phyloP scores from a whole-genome alignment of 2,888 invertebrate genomes.

The Candidula unifasciata region DNA sequence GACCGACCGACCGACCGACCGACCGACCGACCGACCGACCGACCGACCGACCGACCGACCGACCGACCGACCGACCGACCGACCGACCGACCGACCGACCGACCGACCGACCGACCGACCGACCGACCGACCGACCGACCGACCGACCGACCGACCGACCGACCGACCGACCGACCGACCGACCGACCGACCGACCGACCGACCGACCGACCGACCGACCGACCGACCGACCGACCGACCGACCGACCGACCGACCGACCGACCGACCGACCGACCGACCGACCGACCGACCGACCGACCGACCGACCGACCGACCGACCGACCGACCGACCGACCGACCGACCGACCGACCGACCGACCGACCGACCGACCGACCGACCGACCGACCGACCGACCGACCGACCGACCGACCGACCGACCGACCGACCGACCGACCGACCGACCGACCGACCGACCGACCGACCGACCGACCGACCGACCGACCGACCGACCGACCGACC shows the following conservation, averaged over 20 bases:
- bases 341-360: conserved; percentile 15
- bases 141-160: too few species aligned
- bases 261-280: conserved; percentile 15
- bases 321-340: conserved; percentile 15
- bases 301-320: conserved; percentile 15
- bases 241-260: too few species aligned
- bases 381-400: conserved; percentile 15
- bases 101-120: too few species aligned
- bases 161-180: too few species aligned
- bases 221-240: too few species aligned
- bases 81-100: not conserved
- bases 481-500: conserved; percentile 15
- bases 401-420: conserved; percentile 15
- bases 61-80: conserved; percentile 9
- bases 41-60: conserved; percentile 15
- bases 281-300: conserved; percentile 13
- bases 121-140: too few species aligned
- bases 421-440: conserved; percentile 15
- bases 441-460: conserved; percentile 15
- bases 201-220: too few species aligned
- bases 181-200: too few species aligned
- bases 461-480: not conserved
- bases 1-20: conserved; percentile 15
- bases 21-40: conserved; percentile 15
- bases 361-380: conserved; percentile 15